Evolutionary conservation across 2,888 invertebrate species (phyloP), one percentile per base, ranked within the genome.

Genomic region (Isoperla grammatica): DNA sequence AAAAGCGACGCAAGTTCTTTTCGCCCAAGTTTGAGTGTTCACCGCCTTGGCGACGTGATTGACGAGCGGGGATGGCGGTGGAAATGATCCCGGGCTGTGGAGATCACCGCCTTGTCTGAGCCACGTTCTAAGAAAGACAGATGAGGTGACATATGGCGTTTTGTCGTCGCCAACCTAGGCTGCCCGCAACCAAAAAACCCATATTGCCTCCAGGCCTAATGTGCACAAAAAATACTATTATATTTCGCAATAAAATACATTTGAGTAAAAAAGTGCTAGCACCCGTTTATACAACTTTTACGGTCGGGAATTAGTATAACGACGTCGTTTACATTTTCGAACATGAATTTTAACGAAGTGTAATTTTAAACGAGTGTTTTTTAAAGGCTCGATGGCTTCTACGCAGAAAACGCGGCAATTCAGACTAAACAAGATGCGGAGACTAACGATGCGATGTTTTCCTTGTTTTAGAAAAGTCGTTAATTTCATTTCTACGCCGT

Each of bases 291-390:
- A 29, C 8, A 29, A 29, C 29, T 29, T 29, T 29, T 29, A 29
- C 8, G 29, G 29, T 29, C 29, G 4, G 4, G 29, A 29, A 29
- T 29, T 29, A 29, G 29, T 29, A 29, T 29, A 29, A 29, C 29
- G 29, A 29, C 29, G 29, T 29, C 29, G 29, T 29, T 17, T 53
- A 39, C 53, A 37, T 39, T 35, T 15, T 19, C 19, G 12, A 37
- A 39, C 53, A 53, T 53, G 53, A 13, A 39, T 53, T 20, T 39
- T 53, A 39, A 53, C 39, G 53, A 20, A 15, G 53, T 19, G 15
- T 53, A 53, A 53, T 53, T 35, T 53, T 17, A 53, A 53, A 53
- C 35, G 39, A n/a, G 37, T 53, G 53, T 53, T 53, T 49, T 49
- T 49, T 29, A 23, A 12, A 13, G 23, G 23, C 29, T 23, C 49